These are phyloP conservation scores for Cynaeus angustus DNA, from an alignment of 2,888 invertebrate genomes.

Conservation along the genomic window DNA sequence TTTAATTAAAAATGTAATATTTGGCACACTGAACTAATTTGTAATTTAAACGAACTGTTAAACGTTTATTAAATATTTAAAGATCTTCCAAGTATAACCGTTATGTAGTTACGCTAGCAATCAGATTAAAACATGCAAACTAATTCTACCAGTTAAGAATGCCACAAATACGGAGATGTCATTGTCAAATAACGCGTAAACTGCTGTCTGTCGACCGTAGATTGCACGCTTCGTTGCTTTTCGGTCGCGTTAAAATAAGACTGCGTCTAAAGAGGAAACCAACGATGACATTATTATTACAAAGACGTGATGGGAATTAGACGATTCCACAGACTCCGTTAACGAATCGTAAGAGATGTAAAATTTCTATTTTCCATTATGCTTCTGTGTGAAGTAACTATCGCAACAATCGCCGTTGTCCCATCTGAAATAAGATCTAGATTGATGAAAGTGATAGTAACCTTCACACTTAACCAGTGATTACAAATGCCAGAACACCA, in stretches of 20 bases:
- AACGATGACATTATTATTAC: constrained; percentile 45
- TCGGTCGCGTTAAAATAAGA: constrained; percentile 45
- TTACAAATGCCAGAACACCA: constrained; percentile 57
- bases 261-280: constrained; percentile 40
- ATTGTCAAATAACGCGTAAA: constrained; percentile 50
- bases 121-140: background rate
- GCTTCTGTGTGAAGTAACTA: constrained; percentile 19
- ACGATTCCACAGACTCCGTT: constrained; percentile 16
- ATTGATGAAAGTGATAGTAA: constrained; percentile 61
- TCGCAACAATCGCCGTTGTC: constrained; percentile 19
- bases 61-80: too few relatives aligned
- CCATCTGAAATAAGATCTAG: constrained; percentile 55
- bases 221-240: constrained; percentile 49
- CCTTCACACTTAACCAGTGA: constrained; percentile 59
- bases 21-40: too few relatives aligned
- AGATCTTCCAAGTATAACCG: too few relatives aligned
- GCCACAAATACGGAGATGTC: constrained; percentile 43
- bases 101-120: too few relatives aligned
- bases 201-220: constrained; percentile 47
- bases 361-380: constrained; percentile 34
- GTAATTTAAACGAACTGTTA: too few relatives aligned
- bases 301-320: constrained; percentile 40
- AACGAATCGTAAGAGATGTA: constrained; percentile 11
- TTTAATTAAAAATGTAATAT: too few relatives aligned
- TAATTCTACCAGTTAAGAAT: constrained; percentile 8